Conservation (phyloP, 2,888 invertebrate genomes). For the Rhingia campestris region DNA sequence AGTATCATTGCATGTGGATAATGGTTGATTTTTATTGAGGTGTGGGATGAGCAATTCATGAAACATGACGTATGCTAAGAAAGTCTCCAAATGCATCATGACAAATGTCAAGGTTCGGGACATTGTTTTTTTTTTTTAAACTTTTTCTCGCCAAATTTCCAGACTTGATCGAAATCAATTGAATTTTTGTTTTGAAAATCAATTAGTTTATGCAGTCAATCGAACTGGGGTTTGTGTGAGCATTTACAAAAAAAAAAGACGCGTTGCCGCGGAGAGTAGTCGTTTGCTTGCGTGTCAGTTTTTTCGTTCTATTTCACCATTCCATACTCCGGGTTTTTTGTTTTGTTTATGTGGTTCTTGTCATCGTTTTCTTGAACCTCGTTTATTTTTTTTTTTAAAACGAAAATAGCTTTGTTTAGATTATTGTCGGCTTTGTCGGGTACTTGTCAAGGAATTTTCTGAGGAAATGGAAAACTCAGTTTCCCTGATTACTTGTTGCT, state of each 20-base stretch:
- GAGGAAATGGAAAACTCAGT: background rate
- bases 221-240: background rate
- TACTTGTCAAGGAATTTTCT: background rate
- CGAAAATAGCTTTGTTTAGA: constrained; percentile 30
- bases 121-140: constrained; percentile 6
- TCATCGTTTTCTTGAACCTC: background rate
- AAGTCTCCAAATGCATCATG: background rate
- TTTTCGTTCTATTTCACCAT: constrained; percentile 19
- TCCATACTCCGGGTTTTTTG: constrained; percentile 18
- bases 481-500: constrained; percentile 5
- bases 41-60: background rate
- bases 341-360: constrained; percentile 38
- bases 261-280: constrained; percentile 6
- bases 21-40: background rate
- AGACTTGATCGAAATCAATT: background rate
- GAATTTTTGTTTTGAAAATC: constrained; percentile 4
- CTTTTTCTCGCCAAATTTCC: background rate
- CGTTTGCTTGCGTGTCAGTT: constrained; percentile 75
- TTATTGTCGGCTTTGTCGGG: background rate
- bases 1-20: background rate
- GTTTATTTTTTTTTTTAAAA: constrained; percentile 1
- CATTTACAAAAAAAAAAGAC: background rate
- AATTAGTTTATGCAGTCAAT: background rate
- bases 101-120: constrained; percentile 46
- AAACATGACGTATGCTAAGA: constrained; percentile 6